Evolutionary conservation across 1,140 invertebrate species (phyloP).

Genomic region (Sarcophaga bullata): DNA sequence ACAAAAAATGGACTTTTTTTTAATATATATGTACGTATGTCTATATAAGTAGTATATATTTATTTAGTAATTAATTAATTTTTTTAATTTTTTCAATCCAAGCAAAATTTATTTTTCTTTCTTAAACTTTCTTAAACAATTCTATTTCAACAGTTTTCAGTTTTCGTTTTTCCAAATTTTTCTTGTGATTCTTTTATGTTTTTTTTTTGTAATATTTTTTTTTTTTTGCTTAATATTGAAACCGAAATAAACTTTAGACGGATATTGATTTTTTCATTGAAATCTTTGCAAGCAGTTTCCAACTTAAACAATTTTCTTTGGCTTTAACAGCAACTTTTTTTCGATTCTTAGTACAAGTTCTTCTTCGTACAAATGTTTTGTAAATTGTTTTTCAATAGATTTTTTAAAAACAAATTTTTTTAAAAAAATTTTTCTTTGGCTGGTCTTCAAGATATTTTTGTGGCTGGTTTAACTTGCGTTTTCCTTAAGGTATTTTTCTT

Average conservation of each 20-base stretch:
- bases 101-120: background rate
- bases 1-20: conserved; percentile 45
- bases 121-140: conserved; percentile 5
- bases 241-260: conserved; percentile 65
- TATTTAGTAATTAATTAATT: background rate
- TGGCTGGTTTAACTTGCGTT: background rate
- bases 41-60: too few relatives aligned
- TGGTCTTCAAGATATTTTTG: background rate
- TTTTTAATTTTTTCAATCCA: conserved; percentile 7
- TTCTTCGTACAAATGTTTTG: too few relatives aligned
- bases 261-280: conserved; percentile 63
- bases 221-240: conserved; percentile 47
- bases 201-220: conserved; percentile 35
- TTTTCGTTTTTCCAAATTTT: too few relatives aligned
- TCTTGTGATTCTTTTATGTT: conserved; percentile 26
- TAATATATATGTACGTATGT: too few relatives aligned
- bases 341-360: background rate
- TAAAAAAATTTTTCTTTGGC: background rate
- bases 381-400: too few relatives aligned
- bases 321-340: conserved; percentile 20
- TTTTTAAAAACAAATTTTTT: background rate
- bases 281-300: conserved; percentile 14
- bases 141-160: too few relatives aligned
- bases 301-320: conserved; percentile 22
- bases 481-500: conserved; percentile 7